Evolutionary conservation across 2,797 vertebrate genomes (phyloP).

Genomic region (Crenichthys baileyi): DNA sequence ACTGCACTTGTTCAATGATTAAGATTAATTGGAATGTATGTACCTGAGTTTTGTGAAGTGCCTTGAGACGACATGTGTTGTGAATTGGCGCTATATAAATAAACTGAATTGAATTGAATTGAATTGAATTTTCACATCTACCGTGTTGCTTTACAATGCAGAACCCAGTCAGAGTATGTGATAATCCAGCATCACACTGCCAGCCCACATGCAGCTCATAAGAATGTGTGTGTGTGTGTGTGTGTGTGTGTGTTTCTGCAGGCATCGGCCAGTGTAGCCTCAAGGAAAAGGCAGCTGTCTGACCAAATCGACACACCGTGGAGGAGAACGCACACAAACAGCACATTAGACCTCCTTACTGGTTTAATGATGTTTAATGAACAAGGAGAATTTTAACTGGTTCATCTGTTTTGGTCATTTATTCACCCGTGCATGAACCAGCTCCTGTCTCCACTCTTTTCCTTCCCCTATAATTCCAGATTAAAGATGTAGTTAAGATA

Average conservation of each 20-base stretch:
- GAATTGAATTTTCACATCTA: too few species aligned
- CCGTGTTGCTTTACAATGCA: conserved; percentile 2
- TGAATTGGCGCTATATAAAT: too few species aligned
- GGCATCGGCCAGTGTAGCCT: conserved; percentile 34
- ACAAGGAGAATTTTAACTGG: conserved; percentile 10
- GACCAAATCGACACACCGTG: conserved; percentile 33
- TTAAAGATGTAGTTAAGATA: too few species aligned
- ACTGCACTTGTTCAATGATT: too few species aligned
- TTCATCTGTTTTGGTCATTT: not conserved
- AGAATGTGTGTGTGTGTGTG: conserved; percentile 15
- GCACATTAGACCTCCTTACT: conserved; percentile 8
- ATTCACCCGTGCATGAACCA: not conserved
- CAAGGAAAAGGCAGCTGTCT: conserved; percentile 52
- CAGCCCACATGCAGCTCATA: conserved; percentile 18
- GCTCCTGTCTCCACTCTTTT: too few species aligned
- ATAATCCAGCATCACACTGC: conserved; percentile 6
- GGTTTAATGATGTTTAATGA: conserved; percentile 14
- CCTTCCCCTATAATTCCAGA: too few species aligned
- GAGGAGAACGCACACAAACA: conserved; percentile 13
- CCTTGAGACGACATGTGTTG: too few species aligned
- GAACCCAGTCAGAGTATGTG: conserved; percentile 10
- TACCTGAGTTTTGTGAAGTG: too few species aligned
- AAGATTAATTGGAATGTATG: too few species aligned
- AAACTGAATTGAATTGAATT: too few species aligned
- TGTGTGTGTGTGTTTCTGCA: conserved; percentile 20